Conservation (phyloP, 1,140 invertebrate species). For the Daktulosphaira vitifoliae region DNA sequence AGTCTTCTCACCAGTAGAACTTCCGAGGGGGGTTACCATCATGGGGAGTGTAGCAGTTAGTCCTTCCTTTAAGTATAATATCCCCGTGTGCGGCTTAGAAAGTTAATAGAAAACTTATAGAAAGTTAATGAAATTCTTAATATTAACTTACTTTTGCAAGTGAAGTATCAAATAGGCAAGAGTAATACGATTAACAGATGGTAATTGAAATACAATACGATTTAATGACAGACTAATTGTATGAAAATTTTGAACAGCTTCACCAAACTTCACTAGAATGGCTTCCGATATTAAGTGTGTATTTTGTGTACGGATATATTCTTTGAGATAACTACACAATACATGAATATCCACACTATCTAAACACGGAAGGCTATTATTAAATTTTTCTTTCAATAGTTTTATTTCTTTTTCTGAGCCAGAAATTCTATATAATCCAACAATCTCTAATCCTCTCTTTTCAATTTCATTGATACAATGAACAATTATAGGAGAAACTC, state of each 20-base stretch:
- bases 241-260: conserved; percentile 50
- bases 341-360: conserved; percentile 65
- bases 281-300: conserved; percentile 72
- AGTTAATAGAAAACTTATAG: too few relatives aligned
- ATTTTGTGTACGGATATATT: conserved; percentile 70
- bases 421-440: conserved; percentile 84
- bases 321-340: conserved; percentile 75
- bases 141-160: conserved; percentile 55
- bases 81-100: too few relatives aligned
- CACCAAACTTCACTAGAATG: conserved; percentile 70
- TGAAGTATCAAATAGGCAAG: conserved; percentile 77
- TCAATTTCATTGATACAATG: conserved; percentile 94
- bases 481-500: conserved; percentile 81
- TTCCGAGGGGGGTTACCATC: too few relatives aligned
- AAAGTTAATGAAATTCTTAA: not conserved
- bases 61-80: too few relatives aligned
- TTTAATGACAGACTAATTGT: conserved; percentile 57
- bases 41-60: too few relatives aligned
- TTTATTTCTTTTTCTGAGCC: conserved; percentile 78
- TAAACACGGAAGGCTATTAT: conserved; percentile 62
- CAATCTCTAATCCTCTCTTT: conserved; percentile 68
- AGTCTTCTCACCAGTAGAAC: too few relatives aligned
- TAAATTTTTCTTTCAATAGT: conserved; percentile 71
- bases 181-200: conserved; percentile 76
- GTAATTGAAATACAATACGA: conserved; percentile 48